Evolutionary conservation across 2,888 invertebrate genomes (phyloP), one percentile per base, ranked within the genome.

Genomic region (Anoncus sp.): DNA sequence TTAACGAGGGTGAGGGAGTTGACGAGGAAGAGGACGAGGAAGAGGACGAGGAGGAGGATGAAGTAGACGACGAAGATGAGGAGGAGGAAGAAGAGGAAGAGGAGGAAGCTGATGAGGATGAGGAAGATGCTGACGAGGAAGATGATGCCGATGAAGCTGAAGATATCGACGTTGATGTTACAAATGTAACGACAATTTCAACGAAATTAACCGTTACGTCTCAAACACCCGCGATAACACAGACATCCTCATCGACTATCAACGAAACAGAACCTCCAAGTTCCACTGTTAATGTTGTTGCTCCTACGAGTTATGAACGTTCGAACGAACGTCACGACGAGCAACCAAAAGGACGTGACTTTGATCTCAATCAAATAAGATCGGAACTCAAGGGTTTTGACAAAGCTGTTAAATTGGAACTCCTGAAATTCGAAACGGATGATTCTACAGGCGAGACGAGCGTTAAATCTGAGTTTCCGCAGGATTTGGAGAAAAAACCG

Each of bases 281-380:
- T n/a, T n/a, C n/a, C n/a, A n/a, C n/a, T n/a, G n/a, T n/a, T n/a
- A n/a, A n/a, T n/a, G n/a, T n/a, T 3, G 51, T 6, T 3, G 7
- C 18, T n/a, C 20, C 14, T 27, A 31, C 66, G 18, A 49, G 66
- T 14, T 66, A 73, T 59, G 81, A 79, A 9, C 72, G 75, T 16
- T 22, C 67, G 0, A 88, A 91, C 6, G 93, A 93, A 47, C 92
- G 92, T 53, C 93, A 93, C 57, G 92, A 92, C 14, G 92, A 93
- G 27, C 91, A 91, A 63, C 93, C 93, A 0, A 94, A 94, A 87
- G 95, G 95, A 1, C 93, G 96, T 4, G 97, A 97, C 87, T 96
- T 96, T 87, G 97, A 97, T 91, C 92, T 97, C 24, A 96, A 96
- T 91, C 96, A 97, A 92, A 97, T 97, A 74, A 92, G 97, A 82